Conservation (phyloP, 2,113 vertebrate species). For the Caranx ignobilis region DNA sequence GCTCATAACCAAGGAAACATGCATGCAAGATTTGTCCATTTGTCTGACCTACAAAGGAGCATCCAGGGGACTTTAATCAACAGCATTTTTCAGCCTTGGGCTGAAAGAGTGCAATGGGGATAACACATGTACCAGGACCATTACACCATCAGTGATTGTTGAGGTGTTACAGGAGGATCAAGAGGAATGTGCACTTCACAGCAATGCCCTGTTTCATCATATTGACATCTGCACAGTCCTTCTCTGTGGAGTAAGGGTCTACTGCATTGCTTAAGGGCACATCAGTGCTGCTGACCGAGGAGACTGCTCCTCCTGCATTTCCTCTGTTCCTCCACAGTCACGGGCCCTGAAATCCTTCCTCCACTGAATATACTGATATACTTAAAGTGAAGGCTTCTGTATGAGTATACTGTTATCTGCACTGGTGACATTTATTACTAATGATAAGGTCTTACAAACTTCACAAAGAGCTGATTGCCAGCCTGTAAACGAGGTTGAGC, state of each 20-base stretch:
- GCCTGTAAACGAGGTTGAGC: no score
- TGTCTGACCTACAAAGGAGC: constrained; percentile 13
- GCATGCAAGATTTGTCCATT: background rate
- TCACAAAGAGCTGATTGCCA: no score
- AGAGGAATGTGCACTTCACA: background rate
- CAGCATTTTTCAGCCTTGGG: background rate
- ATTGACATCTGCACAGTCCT: background rate
- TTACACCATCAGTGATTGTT: background rate
- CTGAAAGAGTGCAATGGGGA: background rate
- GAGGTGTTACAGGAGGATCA: background rate
- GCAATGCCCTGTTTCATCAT: background rate
- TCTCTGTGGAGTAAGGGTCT: background rate
- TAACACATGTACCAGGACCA: constrained; percentile 4
- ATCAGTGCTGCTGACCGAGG: constrained; percentile 17
- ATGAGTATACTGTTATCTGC: no score
- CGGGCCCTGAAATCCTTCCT: no score
- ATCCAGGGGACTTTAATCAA: constrained; percentile 21
- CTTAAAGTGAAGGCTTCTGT: no score
- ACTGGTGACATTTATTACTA: no score
- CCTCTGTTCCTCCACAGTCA: background rate
- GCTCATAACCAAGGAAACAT: background rate
- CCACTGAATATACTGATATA: background rate
- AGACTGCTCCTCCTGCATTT: constrained; percentile 10
- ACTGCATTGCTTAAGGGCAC: constrained; percentile 57
- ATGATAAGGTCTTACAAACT: no score